Evolutionary conservation across 2,113 vertebrate species (phyloP).

Genomic region (Saguinus midas): DNA sequence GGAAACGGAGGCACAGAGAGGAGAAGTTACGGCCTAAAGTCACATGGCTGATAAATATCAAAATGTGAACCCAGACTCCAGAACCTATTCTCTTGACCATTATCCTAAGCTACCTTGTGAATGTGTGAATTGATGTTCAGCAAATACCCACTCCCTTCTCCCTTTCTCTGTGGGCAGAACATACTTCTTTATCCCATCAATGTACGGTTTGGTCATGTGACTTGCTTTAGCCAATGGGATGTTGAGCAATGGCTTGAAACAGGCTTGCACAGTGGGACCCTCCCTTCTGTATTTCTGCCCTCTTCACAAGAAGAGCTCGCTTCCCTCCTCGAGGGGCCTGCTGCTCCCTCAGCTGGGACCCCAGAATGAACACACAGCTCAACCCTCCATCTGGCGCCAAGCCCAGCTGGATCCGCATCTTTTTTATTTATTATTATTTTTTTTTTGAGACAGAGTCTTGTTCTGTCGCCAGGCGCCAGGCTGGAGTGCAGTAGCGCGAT

Average conservation of each 20-base stretch:
- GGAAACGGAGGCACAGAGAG: not conserved
- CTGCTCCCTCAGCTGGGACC: not conserved
- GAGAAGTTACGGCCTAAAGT: not conserved
- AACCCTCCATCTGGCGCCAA: not conserved
- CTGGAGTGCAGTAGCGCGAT: too few relatives aligned
- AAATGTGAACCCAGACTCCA: not conserved
- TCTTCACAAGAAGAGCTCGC: not conserved
- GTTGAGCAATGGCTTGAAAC: too few relatives aligned
- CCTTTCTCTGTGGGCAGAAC: not conserved
- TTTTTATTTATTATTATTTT: too few relatives aligned
- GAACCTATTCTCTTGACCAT: not conserved
- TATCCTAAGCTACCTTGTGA: rapidly evolving
- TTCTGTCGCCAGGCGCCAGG: too few relatives aligned
- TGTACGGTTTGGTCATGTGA: not conserved
- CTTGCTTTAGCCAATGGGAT: not conserved
- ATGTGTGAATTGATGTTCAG: not conserved
- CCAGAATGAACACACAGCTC: not conserved
- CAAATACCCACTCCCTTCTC: not conserved
- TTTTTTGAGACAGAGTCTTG: too few relatives aligned
- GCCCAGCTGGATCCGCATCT: not conserved
- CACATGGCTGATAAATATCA: not conserved
- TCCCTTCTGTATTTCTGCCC: not conserved
- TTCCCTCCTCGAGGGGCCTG: not conserved
- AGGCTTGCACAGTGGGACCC: not conserved
- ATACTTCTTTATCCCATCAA: rapidly evolving